phyloP scores from a whole-genome alignment of 1,140 invertebrate species.

The Pinna nobilis region DNA sequence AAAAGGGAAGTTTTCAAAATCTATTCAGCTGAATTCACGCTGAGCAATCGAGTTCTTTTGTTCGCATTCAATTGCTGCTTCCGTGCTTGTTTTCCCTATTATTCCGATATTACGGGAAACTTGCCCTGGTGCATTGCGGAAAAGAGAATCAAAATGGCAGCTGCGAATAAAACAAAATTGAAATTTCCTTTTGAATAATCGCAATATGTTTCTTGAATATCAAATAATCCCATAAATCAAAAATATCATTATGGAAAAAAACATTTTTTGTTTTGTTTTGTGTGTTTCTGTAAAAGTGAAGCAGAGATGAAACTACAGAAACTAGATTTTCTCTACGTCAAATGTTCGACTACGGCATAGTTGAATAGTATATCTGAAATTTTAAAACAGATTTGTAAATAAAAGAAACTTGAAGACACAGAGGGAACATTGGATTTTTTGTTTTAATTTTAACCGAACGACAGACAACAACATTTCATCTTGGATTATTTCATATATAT shows the following conservation, averaged over 20 bases:
- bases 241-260: neutral
- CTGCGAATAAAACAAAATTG: neutral
- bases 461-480: too few relatives aligned
- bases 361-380: too few relatives aligned
- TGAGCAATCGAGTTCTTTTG: slow-evolving; percentile 52
- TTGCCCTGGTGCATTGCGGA: slow-evolving; percentile 21
- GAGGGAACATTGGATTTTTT: too few relatives aligned
- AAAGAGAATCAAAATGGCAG: slow-evolving; percentile 13
- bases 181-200: neutral
- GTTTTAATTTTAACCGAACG: too few relatives aligned
- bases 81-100: slow-evolving; percentile 76
- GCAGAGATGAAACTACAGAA: too few relatives aligned
- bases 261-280: neutral
- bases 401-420: too few relatives aligned
- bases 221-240: neutral
- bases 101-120: slow-evolving; percentile 48
- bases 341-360: too few relatives aligned
- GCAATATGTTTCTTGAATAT: neutral
- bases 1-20: slow-evolving; percentile 60
- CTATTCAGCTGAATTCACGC: slow-evolving; percentile 71
- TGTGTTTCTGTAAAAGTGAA: neutral
- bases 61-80: slow-evolving; percentile 50
- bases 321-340: too few relatives aligned
- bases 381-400: too few relatives aligned
- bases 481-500: too few relatives aligned